Evolutionary conservation across 2,888 invertebrate genomes (phyloP).

Genomic region (Meiosimyza platycephala): DNA sequence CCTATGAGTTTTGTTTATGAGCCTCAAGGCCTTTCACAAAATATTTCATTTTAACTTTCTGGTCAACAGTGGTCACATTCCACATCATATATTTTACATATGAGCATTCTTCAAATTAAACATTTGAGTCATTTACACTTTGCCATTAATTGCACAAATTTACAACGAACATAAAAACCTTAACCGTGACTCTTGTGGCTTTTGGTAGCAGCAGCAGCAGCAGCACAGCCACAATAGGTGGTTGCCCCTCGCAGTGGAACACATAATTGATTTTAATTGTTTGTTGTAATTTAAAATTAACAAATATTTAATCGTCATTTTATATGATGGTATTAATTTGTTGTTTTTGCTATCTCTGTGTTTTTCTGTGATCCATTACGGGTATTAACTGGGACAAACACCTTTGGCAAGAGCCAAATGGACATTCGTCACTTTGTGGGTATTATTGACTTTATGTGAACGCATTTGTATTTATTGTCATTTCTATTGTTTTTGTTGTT

Average conservation of each 20-base stretch:
- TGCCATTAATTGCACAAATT: neutral
- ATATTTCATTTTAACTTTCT: neutral
- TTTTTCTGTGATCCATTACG: neutral
- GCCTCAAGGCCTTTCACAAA: too few relatives aligned
- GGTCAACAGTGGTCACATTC: neutral
- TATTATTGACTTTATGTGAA: too few relatives aligned
- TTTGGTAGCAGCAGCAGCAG: neutral
- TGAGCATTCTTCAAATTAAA: neutral
- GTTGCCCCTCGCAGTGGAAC: neutral
- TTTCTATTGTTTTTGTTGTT: neutral
- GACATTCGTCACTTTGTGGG: too few relatives aligned
- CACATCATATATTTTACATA: neutral
- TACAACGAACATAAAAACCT: constrained; percentile 6
- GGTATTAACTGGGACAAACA: constrained; percentile 4
- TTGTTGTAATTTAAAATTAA: constrained; percentile 1
- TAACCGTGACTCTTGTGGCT: constrained; percentile 15
- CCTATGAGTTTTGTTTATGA: too few relatives aligned
- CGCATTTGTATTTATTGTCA: too few relatives aligned
- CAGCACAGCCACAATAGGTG: neutral
- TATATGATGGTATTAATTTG: neutral
- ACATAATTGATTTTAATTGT: neutral
- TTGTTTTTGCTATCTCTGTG: neutral
- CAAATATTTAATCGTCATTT: neutral
- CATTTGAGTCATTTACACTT: neutral
- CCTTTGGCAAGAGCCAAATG: neutral